Conservation (phyloP, 2,113 vertebrate genomes). For the Xenus cinereus region DNA sequence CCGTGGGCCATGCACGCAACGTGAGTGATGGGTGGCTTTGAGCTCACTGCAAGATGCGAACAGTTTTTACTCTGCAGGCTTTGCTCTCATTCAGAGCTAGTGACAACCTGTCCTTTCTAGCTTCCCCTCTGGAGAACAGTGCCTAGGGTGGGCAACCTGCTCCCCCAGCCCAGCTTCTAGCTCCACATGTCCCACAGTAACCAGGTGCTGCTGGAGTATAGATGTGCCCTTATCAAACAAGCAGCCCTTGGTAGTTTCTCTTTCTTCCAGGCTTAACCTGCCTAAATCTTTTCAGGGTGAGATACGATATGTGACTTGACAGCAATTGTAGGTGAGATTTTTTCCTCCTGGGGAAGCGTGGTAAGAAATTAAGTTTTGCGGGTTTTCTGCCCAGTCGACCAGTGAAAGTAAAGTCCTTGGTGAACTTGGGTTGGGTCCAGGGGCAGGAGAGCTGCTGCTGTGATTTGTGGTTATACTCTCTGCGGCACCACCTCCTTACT, state of each 20-base stretch:
- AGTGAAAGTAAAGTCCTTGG: conserved; percentile 26
- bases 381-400: conserved; percentile 24
- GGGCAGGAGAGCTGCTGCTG: background rate
- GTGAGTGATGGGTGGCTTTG: background rate
- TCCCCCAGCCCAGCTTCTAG: background rate
- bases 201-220: background rate
- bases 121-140: background rate
- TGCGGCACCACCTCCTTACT: background rate
- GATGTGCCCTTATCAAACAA: conserved; percentile 23
- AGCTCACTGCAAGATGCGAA: background rate
- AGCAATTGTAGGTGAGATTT: conserved; percentile 54
- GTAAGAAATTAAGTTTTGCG: conserved; percentile 40
- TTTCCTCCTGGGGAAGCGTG: conserved; percentile 41
- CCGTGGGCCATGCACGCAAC: background rate
- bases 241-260: conserved; percentile 11
- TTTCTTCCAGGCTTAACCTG: conserved; percentile 46
- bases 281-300: conserved; percentile 23
- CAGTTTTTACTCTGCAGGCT: background rate
- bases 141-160: background rate
- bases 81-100: background rate
- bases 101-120: background rate
- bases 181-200: background rate
- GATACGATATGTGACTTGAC: conserved; percentile 12
- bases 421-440: background rate
- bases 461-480: conserved; percentile 12